Base-by-base conservation (phyloP, 1,140 invertebrate species). In the Apocrypta bakeri region DNA sequence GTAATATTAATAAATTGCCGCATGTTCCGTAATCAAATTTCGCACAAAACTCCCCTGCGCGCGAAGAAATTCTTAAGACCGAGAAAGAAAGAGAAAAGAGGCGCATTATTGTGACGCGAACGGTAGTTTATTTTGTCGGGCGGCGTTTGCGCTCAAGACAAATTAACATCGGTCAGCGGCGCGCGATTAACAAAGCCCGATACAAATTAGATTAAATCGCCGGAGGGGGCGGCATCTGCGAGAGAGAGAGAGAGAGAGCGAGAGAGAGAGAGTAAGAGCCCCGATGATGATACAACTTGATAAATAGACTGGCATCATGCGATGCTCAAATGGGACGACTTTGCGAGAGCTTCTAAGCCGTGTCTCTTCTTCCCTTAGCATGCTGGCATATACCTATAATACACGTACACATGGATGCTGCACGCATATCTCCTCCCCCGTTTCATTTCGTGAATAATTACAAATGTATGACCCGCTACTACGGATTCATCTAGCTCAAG, bases 231-330 rank as follows among this genome's bases (percentile, higher is more conserved):
- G 82, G 75, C 68, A 63, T 82, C 73, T 82, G 25, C 29, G 56
- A 42, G 63, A 48, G 14, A 40, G 33, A 11, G 64, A 66, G 29
- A 24, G 29, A 29, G 29, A 4, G 21, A 27, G 12, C 25, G 29
- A 68, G 27, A 29, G 25, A 1, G 25, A 42, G 63, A 48, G 24
- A 63, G 25, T 88, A 88, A 86, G 85, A 85, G 85, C 89, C 64
- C 42, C 64, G 73, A 91, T 89, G 90, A 91, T 91, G 90, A 91
- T 91, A 90, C 89, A 87, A 86, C 83, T 90, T 92, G 90, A 92
- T 91, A 90, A 91, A 92, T 92, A 90, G 90, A 90, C 87, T 88
- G 88, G 88, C 88, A 87, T 90, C 90, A 91, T 91, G 90, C 90
- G 86, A 91, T 88, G 87, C 85, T 87, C 87, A 90, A 91, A 92